These are phyloP conservation scores for Xestia sexstrigata DNA, from an alignment of 2,888 invertebrate species.

Conservation along the genomic window DNA sequence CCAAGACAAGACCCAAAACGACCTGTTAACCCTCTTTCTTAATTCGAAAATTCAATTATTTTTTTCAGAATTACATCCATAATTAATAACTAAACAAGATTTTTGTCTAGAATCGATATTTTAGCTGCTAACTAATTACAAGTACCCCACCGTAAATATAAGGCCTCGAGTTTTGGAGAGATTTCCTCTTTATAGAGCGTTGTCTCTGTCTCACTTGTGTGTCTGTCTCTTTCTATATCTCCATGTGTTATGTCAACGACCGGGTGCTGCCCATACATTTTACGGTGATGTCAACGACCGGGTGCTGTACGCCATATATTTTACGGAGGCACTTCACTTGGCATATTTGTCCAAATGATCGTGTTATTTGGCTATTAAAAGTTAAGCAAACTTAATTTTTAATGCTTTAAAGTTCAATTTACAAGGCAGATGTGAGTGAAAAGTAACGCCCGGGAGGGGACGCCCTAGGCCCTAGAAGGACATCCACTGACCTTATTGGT, in stretches of 20 bases:
- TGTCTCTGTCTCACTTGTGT: neutral
- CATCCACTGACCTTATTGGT: neutral
- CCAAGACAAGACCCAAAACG: too few relatives aligned
- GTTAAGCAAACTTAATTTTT: neutral
- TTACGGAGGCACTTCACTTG: neutral
- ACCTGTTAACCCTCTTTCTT: too few relatives aligned
- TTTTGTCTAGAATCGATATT: neutral
- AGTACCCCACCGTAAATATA: neutral
- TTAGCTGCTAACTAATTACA: neutral
- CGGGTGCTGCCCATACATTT: neutral
- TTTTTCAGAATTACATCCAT: too few relatives aligned
- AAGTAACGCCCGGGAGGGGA: neutral
- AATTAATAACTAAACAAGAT: neutral
- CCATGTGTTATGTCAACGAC: neutral
- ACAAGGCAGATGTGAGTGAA: neutral
- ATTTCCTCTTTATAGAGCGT: neutral
- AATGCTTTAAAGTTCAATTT: neutral
- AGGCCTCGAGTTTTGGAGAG: neutral
- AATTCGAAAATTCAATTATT: too few relatives aligned
- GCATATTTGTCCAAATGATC: neutral
- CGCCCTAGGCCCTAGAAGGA: neutral
- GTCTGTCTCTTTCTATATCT: neutral
- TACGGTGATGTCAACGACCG: neutral
- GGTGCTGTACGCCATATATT: neutral
- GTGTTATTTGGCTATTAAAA: neutral